phyloP scores from a whole-genome alignment of 92 coral and sea anemone species.

The Pocillopora meandrina region DNA sequence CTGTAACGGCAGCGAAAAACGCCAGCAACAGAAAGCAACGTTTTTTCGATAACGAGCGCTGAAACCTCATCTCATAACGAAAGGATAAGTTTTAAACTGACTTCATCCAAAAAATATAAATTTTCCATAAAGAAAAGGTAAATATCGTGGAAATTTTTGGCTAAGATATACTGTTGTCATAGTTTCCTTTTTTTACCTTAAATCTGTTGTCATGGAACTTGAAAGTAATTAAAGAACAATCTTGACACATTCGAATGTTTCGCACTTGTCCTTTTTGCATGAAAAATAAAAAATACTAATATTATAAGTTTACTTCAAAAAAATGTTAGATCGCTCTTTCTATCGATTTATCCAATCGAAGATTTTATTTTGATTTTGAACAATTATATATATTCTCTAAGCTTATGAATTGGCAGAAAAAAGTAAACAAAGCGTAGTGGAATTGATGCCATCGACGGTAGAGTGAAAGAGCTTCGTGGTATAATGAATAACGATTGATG shows the following conservation, averaged over 20 bases:
- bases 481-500: too few relatives aligned
- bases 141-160: neutral
- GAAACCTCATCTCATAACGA: neutral
- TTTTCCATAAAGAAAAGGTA: neutral
- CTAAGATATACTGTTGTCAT: neutral
- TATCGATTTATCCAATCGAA: too few relatives aligned
- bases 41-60: slow-evolving; percentile 1
- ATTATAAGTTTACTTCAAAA: too few relatives aligned
- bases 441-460: too few relatives aligned
- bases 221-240: neutral
- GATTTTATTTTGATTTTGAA: too few relatives aligned
- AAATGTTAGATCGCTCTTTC: too few relatives aligned
- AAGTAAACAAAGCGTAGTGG: too few relatives aligned
- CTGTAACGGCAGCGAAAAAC: neutral
- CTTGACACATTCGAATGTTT: neutral
- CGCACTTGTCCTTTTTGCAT: too few relatives aligned
- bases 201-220: neutral
- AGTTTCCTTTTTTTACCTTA: neutral
- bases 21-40: neutral
- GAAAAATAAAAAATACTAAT: too few relatives aligned
- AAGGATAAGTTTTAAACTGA: neutral
- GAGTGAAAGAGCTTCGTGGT: too few relatives aligned
- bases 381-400: too few relatives aligned
- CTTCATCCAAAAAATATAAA: neutral
- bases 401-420: too few relatives aligned